Percentiles rank a stretch among this genome's conserved stretches.
Conservation (phyloP, 2,113 vertebrate genomes). For the Scalopus aquaticus region DNA sequence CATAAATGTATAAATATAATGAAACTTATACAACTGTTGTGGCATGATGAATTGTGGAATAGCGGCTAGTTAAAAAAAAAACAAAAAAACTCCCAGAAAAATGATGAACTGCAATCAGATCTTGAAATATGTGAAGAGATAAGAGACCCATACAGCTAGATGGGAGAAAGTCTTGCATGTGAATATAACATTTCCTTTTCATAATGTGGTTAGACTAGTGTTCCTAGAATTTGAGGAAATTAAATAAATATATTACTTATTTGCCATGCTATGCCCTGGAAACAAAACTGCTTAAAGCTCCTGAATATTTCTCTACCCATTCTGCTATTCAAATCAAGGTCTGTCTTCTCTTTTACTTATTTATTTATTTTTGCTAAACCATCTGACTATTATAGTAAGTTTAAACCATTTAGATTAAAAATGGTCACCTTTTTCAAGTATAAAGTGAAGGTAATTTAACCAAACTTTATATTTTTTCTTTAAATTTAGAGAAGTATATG, state of each 20-base stretch:
- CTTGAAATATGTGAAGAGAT: background rate
- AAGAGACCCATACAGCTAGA: no score
- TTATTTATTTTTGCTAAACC: constrained; percentile 24
- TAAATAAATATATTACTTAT: background rate
- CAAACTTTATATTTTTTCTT: constrained; percentile 45
- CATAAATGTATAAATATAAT: background rate
- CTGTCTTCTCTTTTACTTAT: background rate
- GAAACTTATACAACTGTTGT: background rate
- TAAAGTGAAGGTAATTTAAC: constrained; percentile 48
- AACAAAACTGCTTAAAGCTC: background rate
- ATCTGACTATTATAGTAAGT: background rate
- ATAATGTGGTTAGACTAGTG: background rate
- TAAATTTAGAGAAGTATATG: constrained; percentile 68
- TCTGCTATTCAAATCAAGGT: background rate
- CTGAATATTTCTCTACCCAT: background rate
- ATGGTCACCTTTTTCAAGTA: background rate
- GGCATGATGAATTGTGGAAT: background rate
- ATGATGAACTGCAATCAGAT: background rate
- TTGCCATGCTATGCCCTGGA: background rate
- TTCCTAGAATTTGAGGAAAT: background rate
- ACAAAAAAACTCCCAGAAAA: background rate
- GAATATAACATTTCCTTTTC: background rate
- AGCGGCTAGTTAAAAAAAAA: background rate
- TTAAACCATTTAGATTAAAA: constrained; percentile 23
- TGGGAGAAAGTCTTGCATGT: background rate